Percentiles rank a stretch among this genome's conserved stretches.
Conservation (phyloP, 1,140 invertebrate species). For the Neodiprion pinetum region DNA sequence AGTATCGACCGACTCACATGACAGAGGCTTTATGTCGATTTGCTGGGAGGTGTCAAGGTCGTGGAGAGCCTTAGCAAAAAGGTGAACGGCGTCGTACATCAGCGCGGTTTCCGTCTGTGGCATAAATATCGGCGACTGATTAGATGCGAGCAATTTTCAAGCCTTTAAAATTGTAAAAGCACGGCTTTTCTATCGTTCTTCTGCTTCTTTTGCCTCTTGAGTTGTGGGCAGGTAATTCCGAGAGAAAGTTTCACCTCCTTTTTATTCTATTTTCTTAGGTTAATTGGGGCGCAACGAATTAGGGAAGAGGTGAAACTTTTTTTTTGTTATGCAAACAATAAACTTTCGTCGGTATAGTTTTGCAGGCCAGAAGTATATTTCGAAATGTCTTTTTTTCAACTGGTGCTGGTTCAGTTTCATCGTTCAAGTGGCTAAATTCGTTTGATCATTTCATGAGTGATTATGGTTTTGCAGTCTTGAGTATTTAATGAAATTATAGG, state of each 20-base stretch:
- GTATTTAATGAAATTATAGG: not conserved
- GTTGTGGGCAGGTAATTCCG: too few species aligned
- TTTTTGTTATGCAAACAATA: not conserved
- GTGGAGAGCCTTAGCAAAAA: slow-evolving; percentile 93
- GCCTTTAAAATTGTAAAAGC: too few species aligned
- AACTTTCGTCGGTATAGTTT: not conserved
- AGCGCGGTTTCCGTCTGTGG: slow-evolving; percentile 92
- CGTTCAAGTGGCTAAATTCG: not conserved
- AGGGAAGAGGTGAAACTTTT: too few species aligned
- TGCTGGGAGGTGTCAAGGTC: slow-evolving; percentile 89
- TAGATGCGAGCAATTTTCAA: too few species aligned
- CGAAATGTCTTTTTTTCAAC: not conserved
- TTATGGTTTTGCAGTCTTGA: not conserved
- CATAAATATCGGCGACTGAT: slow-evolving; percentile 27
- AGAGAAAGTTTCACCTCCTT: too few species aligned
- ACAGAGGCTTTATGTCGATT: slow-evolving; percentile 86
- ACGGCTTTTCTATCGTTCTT: too few species aligned
- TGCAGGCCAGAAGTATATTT: not conserved
- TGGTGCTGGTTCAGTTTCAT: not conserved
- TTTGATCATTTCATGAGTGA: not conserved
- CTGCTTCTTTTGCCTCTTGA: too few species aligned
- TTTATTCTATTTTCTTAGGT: too few species aligned
- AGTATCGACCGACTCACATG: slow-evolving; percentile 88
- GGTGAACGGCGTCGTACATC: slow-evolving; percentile 93
- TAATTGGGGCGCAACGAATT: too few species aligned